Base-by-base conservation (phyloP, 2,888 invertebrate species). In the Poecilobothrus nobilitatus region DNA sequence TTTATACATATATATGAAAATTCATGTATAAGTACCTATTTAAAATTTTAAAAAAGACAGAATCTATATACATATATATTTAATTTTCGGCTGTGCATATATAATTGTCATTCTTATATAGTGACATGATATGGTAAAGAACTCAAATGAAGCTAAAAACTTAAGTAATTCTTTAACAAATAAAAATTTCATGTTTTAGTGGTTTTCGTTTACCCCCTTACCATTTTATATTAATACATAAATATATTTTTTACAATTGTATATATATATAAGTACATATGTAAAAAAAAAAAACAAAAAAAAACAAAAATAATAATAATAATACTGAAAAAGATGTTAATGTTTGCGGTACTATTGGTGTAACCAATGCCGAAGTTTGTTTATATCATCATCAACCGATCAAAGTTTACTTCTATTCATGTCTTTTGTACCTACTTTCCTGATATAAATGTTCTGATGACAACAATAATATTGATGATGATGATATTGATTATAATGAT, bases 191-290 rank as follows among this genome's bases (percentile, higher is more conserved):
- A n/a, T 53, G 53, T 53, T 53, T 53, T 53, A 12, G 53, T 53
- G 53, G 53, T 53, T 53, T n/a, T 53, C 53, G 53, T 53, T 53
- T 53, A 53, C 53, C 53, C 53, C 27, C 53, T 53, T 53, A 53
- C 53, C 18, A 53, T 53, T n/a, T 18, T 53, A 27, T 15, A 53
- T 53, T 18, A 53, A 8, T 37, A 37, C 37, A 37, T 37, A 8
- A 37, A 37, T 7, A 37, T 37, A 10, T 37, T 8, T 34, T 34
- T 8, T 37, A 37, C 12, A 37, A 10, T 37, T 37, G 37, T 37
- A 12, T 37, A 37, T 37, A 37, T 8, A n/a, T n/a, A n/a, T n/a
- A n/a, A n/a, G n/a, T n/a, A n/a, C n/a, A n/a, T n/a, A n/a, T n/a
- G n/a, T n/a, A n/a, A n/a, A n/a, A n/a, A n/a, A n/a, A n/a, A 37